These are phyloP conservation scores for Sebastes itinus DNA, from an alignment of 2,797 vertebrate species.

Conservation along the genomic window DNA sequence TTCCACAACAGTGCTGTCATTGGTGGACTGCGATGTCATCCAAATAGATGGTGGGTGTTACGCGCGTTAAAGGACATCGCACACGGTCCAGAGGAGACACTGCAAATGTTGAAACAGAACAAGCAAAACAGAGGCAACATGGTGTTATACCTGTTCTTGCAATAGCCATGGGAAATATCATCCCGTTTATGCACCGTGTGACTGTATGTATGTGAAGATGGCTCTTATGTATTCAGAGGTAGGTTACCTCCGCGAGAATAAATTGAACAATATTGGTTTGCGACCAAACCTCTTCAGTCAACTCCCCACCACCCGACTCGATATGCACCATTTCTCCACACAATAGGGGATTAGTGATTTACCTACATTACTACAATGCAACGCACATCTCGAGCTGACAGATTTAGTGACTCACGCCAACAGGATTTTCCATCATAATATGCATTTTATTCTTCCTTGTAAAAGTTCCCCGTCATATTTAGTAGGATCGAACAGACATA, in stretches of 20 bases:
- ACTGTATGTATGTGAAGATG: background rate
- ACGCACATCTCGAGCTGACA: conserved; percentile 52
- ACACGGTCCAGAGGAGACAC: conserved; percentile 45
- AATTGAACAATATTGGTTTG: conserved; percentile 59
- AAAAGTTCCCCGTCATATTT: conserved; percentile 69
- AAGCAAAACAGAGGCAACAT: conserved; percentile 27
- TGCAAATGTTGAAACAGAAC: conserved; percentile 38
- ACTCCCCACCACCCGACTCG: conserved; percentile 3
- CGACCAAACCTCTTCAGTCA: conserved; percentile 35
- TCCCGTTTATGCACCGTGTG: background rate
- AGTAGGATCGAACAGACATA: conserved; percentile 58
- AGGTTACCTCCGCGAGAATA: conserved; percentile 22
- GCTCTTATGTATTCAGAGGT: conserved; percentile 23
- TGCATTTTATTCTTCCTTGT: conserved; percentile 59
- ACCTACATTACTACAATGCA: conserved; percentile 53
- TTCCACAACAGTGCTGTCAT: conserved; percentile 65
- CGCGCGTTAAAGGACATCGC: conserved; percentile 60
- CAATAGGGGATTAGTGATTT: conserved; percentile 65
- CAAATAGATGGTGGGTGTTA: conserved; percentile 71
- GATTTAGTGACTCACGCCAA: conserved; percentile 62
- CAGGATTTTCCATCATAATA: conserved; percentile 60
- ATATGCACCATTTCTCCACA: conserved; percentile 42
- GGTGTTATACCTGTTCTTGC: conserved; percentile 25
- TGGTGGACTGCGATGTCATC: conserved; percentile 65
- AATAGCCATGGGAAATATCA: background rate